Conservation (phyloP, 2,888 invertebrate genomes). For the Cantharis rustica region DNA sequence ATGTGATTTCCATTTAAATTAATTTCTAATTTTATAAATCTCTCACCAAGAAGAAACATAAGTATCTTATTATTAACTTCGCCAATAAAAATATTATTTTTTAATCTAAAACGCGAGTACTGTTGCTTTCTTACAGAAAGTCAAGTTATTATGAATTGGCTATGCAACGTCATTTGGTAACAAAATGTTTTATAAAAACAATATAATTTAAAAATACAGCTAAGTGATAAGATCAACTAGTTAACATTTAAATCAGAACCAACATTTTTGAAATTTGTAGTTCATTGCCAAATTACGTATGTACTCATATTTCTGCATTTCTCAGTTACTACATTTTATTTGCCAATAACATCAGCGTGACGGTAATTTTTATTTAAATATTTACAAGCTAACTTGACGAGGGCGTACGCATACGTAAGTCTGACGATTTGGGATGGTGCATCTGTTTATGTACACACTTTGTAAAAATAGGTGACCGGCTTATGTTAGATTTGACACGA, state of each 20-base stretch:
- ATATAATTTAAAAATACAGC: no score
- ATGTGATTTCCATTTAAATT: no score
- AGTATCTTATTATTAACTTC: no score
- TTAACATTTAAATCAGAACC: not conserved
- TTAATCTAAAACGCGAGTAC: no score
- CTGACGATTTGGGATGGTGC: conserved; percentile 20
- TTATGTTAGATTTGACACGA: conserved; percentile 5
- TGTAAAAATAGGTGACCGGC: conserved; percentile 8
- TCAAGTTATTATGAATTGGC: no score
- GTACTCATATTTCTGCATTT: conserved; percentile 22
- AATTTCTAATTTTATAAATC: no score
- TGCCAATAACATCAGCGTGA: conserved; percentile 33
- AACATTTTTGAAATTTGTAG: conserved; percentile 26
- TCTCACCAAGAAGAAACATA: no score
- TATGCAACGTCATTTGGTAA: not conserved
- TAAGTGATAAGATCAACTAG: not conserved
- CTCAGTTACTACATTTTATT: conserved; percentile 28
- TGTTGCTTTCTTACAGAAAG: no score
- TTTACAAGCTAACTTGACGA: conserved; percentile 21
- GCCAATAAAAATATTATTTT: no score
- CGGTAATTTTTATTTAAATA: conserved; percentile 27
- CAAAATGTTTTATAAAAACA: not conserved
- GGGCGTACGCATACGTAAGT: conserved; percentile 22
- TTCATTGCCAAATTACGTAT: conserved; percentile 37
- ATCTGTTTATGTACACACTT: conserved; percentile 20